phyloP scores from a whole-genome alignment of 2,113 vertebrate genomes.

The Eublepharis macularius region DNA sequence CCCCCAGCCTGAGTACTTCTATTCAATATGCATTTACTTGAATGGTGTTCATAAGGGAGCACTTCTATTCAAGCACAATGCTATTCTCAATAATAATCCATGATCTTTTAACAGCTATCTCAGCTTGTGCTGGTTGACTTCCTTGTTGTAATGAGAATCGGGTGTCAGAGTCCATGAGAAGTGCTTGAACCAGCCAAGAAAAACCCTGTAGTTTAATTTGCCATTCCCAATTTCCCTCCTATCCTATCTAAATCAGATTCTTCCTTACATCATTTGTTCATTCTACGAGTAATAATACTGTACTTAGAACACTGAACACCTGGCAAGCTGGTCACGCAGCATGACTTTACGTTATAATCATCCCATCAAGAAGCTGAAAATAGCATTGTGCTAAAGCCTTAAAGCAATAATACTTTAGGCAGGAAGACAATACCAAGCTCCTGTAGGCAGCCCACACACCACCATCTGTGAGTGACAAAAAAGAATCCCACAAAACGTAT shows the following conservation, averaged over 20 bases:
- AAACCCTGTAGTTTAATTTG: conserved; percentile 46
- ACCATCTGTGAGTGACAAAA: conserved; percentile 49
- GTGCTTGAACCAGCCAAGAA: conserved; percentile 37
- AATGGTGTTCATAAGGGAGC: neutral
- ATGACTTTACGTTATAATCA: conserved; percentile 73
- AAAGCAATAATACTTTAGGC: conserved; percentile 58
- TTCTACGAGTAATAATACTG: conserved; percentile 63
- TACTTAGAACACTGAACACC: conserved; percentile 70
- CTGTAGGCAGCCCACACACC: conserved; percentile 65
- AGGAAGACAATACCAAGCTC: conserved; percentile 70
- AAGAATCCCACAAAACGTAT: conserved; percentile 61
- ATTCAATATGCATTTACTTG: neutral
- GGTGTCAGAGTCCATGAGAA: conserved; percentile 21
- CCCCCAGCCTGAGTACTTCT: neutral
- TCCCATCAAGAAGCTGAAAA: conserved; percentile 69
- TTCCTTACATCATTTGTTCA: conserved; percentile 44
- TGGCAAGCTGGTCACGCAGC: conserved; percentile 70
- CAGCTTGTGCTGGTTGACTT: conserved; percentile 28
- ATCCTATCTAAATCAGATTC: conserved; percentile 40
- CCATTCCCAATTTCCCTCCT: conserved; percentile 48
- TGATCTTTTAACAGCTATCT: conserved; percentile 5
- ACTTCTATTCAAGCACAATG: too few species aligned
- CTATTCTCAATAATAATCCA: neutral
- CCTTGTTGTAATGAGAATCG: neutral
- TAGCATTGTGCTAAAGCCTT: conserved; percentile 58